These are phyloP conservation scores for Murina feae DNA, from an alignment of 2,113 vertebrate species.

Conservation along the genomic window DNA sequence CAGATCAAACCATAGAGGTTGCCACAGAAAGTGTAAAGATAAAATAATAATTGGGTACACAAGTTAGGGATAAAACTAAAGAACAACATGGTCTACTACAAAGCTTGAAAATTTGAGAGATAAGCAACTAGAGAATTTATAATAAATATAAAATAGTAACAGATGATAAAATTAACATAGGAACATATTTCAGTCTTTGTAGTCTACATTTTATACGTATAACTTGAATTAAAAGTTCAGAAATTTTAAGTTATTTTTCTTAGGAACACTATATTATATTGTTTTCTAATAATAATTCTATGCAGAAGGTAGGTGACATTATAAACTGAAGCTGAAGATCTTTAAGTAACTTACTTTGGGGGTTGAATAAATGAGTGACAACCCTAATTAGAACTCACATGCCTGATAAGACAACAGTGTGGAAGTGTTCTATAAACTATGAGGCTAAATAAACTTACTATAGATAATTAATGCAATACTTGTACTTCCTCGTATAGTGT, in stretches of 20 bases:
- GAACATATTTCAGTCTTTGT: background rate
- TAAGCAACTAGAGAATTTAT: background rate
- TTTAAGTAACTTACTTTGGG: background rate
- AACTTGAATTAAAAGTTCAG: background rate
- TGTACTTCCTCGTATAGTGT: background rate
- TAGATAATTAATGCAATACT: background rate
- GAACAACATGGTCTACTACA: background rate
- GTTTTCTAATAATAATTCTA: background rate
- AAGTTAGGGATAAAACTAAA: background rate
- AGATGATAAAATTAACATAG: background rate
- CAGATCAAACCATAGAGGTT: background rate
- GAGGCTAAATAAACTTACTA: background rate
- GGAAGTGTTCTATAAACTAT: background rate
- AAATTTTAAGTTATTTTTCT: conserved; percentile 2
- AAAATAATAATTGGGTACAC: background rate
- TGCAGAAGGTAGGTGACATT: background rate
- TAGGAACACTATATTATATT: background rate
- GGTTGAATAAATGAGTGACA: background rate
- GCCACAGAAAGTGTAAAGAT: conserved; percentile 6
- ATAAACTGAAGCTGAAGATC: background rate
- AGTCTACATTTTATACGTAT: conserved; percentile 16
- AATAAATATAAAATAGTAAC: background rate
- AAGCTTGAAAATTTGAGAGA: background rate
- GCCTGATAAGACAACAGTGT: conserved; percentile 22
- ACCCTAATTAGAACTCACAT: background rate